A percentile compares a stretch with the other conserved stretches of the same genome.
These are phyloP conservation scores for Pimephales promelas DNA, from an alignment of 2,113 vertebrate genomes.

Conservation along the genomic window DNA sequence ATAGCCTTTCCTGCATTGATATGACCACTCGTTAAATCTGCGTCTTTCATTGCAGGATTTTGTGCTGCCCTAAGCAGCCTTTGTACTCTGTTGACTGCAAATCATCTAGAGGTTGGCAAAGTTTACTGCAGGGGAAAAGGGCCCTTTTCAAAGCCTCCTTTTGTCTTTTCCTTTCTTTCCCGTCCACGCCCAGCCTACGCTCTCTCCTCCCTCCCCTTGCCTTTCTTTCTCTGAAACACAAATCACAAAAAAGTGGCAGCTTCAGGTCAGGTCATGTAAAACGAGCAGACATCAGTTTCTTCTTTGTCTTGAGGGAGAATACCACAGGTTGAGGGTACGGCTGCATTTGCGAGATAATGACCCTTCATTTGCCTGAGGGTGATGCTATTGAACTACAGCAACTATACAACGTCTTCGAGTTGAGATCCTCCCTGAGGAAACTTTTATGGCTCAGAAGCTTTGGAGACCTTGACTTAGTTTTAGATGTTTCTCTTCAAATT, in stretches of 20 bases:
- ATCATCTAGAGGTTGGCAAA: constrained; percentile 58
- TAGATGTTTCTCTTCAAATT: background rate
- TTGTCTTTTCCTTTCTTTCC: constrained; percentile 70
- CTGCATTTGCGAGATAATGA: constrained; percentile 67
- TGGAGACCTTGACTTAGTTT: background rate
- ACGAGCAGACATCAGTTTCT: constrained; percentile 68
- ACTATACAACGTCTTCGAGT: background rate
- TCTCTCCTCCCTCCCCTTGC: constrained; percentile 46
- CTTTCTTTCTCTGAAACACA: constrained; percentile 64
- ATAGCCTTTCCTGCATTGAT: constrained; percentile 4
- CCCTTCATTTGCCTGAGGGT: constrained; percentile 47
- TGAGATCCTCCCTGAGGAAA: background rate
- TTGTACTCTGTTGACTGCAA: constrained; percentile 64
- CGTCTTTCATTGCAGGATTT: constrained; percentile 37
- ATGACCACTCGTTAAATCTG: constrained; percentile 13
- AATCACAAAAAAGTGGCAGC: constrained; percentile 72
- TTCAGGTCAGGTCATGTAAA: constrained; percentile 72
- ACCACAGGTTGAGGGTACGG: constrained; percentile 56
- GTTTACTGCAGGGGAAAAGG: constrained; percentile 61
- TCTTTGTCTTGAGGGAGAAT: constrained; percentile 69
- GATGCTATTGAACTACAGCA: constrained; percentile 36
- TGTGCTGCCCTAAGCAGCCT: constrained; percentile 48
- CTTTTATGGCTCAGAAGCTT: background rate
- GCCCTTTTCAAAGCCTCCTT: constrained; percentile 68
- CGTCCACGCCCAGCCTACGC: constrained; percentile 59